A percentile compares a stretch with the other conserved stretches of the same genome.
phyloP scores from a whole-genome alignment of 2,888 invertebrate genomes.

The Drosophila picticornis region DNA sequence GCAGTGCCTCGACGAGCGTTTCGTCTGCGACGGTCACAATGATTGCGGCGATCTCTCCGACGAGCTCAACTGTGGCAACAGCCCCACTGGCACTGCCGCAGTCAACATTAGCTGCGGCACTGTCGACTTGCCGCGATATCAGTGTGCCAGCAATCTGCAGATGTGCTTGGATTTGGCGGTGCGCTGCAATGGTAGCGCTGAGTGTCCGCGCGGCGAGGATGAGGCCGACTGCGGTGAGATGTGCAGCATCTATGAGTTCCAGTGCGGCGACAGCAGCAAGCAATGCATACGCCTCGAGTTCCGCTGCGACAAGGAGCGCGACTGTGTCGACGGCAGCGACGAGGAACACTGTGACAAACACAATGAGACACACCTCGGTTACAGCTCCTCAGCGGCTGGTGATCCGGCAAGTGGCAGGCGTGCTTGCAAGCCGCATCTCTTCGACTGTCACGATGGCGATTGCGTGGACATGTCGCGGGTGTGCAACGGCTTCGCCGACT shows the following conservation, averaged over 20 bases:
- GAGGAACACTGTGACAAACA: constrained; percentile 87
- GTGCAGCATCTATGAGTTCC: constrained; percentile 88
- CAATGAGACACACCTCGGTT: constrained; percentile 47
- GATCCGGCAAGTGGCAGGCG: constrained; percentile 42
- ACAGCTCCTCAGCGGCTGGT: not conserved
- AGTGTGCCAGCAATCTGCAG: constrained; percentile 79
- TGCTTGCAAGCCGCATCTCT: constrained; percentile 84
- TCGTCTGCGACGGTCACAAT: constrained; percentile 87
- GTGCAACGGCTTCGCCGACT: constrained; percentile 89
- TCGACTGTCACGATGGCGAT: constrained; percentile 87
- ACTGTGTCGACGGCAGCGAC: constrained; percentile 91
- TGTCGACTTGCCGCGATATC: constrained; percentile 60
- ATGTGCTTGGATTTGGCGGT: constrained; percentile 76
- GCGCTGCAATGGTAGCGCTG: constrained; percentile 88
- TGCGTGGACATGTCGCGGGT: constrained; percentile 89
- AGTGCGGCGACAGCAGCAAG: constrained; percentile 88
- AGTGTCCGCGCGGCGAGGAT: constrained; percentile 91
- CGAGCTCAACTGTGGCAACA: constrained; percentile 85
- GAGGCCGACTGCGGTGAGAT: constrained; percentile 87
- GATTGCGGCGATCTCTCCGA: constrained; percentile 88
- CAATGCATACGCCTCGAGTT: constrained; percentile 87
- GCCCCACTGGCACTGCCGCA: not conserved
- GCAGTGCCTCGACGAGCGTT: constrained; percentile 86
- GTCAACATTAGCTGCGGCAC: constrained; percentile 85
- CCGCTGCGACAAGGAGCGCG: constrained; percentile 88